These are phyloP conservation scores for Zhuqinia jingwanae DNA, from an alignment of 2,888 invertebrate genomes.

Conservation along the genomic window DNA sequence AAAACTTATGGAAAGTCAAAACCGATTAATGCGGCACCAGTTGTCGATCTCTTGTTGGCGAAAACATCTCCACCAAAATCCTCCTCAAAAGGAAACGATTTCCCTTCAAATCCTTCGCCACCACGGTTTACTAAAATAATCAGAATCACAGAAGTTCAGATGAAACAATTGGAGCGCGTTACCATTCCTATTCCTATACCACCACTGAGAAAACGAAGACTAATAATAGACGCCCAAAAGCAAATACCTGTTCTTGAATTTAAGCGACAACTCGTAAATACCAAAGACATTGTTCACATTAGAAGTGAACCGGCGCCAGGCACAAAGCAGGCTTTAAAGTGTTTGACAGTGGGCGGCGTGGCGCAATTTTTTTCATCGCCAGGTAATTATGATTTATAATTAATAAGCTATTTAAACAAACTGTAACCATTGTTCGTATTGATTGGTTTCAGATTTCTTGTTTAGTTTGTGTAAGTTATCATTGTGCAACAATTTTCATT, in stretches of 20 bases:
- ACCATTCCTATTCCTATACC: not conserved
- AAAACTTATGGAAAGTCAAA: too few species aligned
- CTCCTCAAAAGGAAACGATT: too few species aligned
- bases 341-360: conserved; percentile 72
- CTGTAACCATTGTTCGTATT: too few species aligned
- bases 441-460: too few species aligned
- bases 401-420: not conserved
- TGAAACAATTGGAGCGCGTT: not conserved
- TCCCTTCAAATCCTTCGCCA: too few species aligned
- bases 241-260: conserved; percentile 74
- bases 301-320: conserved; percentile 75
- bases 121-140: not conserved
- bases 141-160: not conserved
- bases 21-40: too few species aligned
- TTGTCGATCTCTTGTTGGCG: too few species aligned
- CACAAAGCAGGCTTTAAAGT: conserved; percentile 75
- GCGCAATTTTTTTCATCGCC: conserved; percentile 76
- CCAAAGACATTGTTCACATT: conserved; percentile 72
- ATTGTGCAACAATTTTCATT: too few species aligned
- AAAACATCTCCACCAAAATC: too few species aligned
- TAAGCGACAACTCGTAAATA: conserved; percentile 74
- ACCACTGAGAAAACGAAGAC: conserved; percentile 60
- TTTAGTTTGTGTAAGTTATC: too few species aligned
- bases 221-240: conserved; percentile 73
- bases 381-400: conserved; percentile 66